Evolutionary conservation across 1,140 invertebrate genomes (phyloP).

Genomic region (Manduca sexta): DNA sequence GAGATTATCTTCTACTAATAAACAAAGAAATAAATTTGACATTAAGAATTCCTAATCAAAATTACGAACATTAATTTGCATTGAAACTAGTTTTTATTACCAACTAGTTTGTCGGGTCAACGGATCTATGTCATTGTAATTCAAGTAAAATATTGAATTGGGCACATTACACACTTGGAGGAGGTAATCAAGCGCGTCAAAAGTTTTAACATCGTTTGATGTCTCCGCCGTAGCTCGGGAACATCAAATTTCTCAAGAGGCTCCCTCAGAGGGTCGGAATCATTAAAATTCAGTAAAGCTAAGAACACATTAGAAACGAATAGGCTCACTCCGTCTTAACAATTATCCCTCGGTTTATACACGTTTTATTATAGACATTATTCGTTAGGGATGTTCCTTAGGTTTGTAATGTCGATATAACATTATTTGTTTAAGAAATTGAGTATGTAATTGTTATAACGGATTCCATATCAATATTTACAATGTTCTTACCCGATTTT

Average conservation of each 20-base stretch:
- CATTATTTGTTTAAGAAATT: slow-evolving; percentile 17
- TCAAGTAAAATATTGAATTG: slow-evolving; percentile 10
- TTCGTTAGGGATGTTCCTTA: slow-evolving; percentile 23
- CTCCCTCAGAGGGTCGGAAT: slow-evolving; percentile 7
- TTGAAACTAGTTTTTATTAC: no score
- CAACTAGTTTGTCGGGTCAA: no score
- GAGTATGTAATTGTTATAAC: slow-evolving; percentile 9
- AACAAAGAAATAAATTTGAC: no score
- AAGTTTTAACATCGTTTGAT: slow-evolving; percentile 18
- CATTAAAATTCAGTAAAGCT: slow-evolving; percentile 34
- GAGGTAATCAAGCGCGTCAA: slow-evolving; percentile 16
- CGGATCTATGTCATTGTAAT: not conserved
- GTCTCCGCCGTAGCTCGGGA: not conserved
- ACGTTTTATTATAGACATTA: slow-evolving; percentile 25
- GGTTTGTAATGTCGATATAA: not conserved
- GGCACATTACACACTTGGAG: slow-evolving; percentile 9
- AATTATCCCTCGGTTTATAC: slow-evolving; percentile 29
- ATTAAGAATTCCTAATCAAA: no score
- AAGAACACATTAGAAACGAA: slow-evolving; percentile 29
- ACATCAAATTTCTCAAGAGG: slow-evolving; percentile 8
- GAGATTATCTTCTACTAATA: no score
- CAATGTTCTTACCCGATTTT: slow-evolving; percentile 12
- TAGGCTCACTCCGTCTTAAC: slow-evolving; percentile 24
- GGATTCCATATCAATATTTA: slow-evolving; percentile 2
- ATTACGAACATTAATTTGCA: no score